Evolutionary conservation across 1,140 invertebrate species (phyloP), one percentile per base, ranked within the genome.

Genomic region (Bathynomus jamesi): DNA sequence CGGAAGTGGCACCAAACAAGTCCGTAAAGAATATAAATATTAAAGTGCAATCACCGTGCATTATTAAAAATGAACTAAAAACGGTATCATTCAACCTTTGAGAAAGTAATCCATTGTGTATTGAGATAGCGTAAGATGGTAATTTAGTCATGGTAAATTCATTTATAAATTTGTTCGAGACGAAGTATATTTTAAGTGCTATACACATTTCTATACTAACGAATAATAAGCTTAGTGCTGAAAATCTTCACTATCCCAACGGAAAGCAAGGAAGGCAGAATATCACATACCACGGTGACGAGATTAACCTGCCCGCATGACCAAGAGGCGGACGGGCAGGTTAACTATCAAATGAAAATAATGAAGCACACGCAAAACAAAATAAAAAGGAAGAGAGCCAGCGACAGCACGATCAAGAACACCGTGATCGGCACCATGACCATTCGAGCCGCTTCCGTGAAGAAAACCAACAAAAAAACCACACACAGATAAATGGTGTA

Each of bases 341-440:
- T 63, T 69, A 66, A 62, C 29, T 75, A 73, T 76, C 76, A 76
- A 63, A 76, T 71, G 70, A 78, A 78, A 25, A 76, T 53, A 24
- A 73, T 72, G 62, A 74, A 76, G 65, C 75, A 76, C 72, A 76
- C 75, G 67, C 75, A 76, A 64, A 73, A 76, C 17, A 76, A 72
- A 61, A 76, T 76, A 17, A 76, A 73, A 28, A 76, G 24, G 29
- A 76, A 76, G 28, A 76, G 75, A 13, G 70, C 65, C n/a, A 76
- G 65, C 17, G 72, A 76, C 28, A 76, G 69, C 1, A 76, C 75
- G 62, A 76, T 73, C 60, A 76, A 71, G 66, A 76, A 75, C 25
- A 76, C 67, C 31, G 73, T 75, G 63, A 75, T 75, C 17, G 76
- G 76, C 17, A 74, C 73, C 73, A 75, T 70, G 63, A 53, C 40